Percentiles rank a stretch among this genome's conserved stretches.
phyloP scores from a whole-genome alignment of 2,888 invertebrate genomes.

The Hesperia comma region DNA sequence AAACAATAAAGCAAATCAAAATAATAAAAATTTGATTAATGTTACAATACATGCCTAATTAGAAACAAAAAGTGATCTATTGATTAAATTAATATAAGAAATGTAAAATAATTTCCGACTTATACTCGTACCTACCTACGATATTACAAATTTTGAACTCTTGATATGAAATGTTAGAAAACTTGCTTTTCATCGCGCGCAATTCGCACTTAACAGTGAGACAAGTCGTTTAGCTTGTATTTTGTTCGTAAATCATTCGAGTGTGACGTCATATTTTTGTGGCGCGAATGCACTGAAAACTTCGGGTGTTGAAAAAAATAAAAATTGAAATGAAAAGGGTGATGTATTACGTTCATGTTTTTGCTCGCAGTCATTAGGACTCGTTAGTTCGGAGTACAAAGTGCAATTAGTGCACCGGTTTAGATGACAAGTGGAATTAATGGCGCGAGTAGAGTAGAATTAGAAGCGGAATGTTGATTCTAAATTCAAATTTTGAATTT shows the following conservation, averaged over 20 bases:
- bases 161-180: too few species aligned
- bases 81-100: too few species aligned
- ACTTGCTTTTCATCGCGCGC: neutral
- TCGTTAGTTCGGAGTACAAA: conserved; percentile 34
- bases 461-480: conserved; percentile 8
- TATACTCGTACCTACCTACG: too few species aligned
- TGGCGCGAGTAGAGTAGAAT: conserved; percentile 16
- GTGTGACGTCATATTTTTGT: conserved; percentile 34
- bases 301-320: conserved; percentile 28
- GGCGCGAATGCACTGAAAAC: conserved; percentile 36
- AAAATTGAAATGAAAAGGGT: conserved; percentile 35
- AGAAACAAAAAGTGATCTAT: too few species aligned
- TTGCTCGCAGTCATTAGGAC: conserved; percentile 33
- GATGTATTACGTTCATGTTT: conserved; percentile 36
- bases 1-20: too few species aligned
- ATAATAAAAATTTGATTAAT: too few species aligned
- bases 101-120: too few species aligned
- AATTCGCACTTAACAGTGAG: neutral
- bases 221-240: conserved; percentile 15
- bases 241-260: conserved; percentile 35
- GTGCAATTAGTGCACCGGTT: conserved; percentile 33
- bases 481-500: neutral
- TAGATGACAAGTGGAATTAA: conserved; percentile 27
- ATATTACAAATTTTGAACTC: too few species aligned
- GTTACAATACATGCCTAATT: too few species aligned